Evolutionary conservation across 1,140 invertebrate species (phyloP), one percentile per base, ranked within the genome.

Genomic region (Ganaspis sp.): DNA sequence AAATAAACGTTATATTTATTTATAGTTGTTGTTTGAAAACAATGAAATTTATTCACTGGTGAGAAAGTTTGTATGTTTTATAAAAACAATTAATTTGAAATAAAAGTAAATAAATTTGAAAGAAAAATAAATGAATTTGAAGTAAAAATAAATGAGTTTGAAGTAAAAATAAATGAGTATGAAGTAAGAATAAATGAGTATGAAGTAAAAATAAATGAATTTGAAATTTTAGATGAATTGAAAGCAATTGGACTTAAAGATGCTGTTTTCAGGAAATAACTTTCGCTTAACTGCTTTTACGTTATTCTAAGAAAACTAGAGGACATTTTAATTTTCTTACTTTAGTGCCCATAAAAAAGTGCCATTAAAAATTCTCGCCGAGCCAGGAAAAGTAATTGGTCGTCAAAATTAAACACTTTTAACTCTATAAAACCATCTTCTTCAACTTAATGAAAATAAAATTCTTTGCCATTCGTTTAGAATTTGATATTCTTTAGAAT

Each of bases 401-500:
- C 45, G n/a, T 49, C 45, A 49, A 49, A 49, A 49, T 49, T 49
- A 49, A 49, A 49, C 45, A 49, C 45, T 49, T n/a, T 49, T 49
- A 49, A 17, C 45, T 49, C 45, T 49, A 8, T 49, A 49, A 49
- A 49, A n/a, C 17, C 45, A 49, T 49, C 6, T 49, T 49, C 45
- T 49, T 49, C 45, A 49, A 17, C 17, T 49, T 49, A 49, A 49
- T 49, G 77, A 82, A 80, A 37, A 70, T 42, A 45, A 53, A 53
- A 81, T 80, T 80, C 78, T 78, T 72, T 34, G 6, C 2, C 29
- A 34, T 34, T 34, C 29, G 6, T 34, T 34, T 34, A 34, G 29
- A 34, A 34, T 34, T 34, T 34, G 6, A 34, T 3, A 34, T 34
- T 34, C 29, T 34, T 6, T 34, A 6, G 29, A 3, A 34, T 34